Evolutionary conservation across 2,113 vertebrate species (phyloP).

Genomic region (Neolamprologus cancellatus): DNA sequence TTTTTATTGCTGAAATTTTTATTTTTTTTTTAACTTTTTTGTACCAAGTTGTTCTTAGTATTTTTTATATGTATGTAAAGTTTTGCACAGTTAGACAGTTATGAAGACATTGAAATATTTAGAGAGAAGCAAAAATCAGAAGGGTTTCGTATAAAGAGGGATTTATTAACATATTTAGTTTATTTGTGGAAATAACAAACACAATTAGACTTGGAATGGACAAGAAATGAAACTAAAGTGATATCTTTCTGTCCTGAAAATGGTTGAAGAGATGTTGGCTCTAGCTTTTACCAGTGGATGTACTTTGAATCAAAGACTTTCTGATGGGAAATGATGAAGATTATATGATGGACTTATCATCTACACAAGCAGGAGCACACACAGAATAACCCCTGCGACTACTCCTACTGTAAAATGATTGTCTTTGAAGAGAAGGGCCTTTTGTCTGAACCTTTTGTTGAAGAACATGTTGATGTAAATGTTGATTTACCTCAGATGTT

Average conservation of each 20-base stretch:
- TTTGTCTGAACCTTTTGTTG: slow-evolving; percentile 71
- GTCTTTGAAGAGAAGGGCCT: slow-evolving; percentile 75
- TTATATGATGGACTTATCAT: slow-evolving; percentile 9
- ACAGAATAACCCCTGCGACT: neutral
- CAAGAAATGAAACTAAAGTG: neutral
- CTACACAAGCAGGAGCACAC: neutral
- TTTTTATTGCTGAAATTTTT: no score
- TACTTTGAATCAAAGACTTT: slow-evolving; percentile 15
- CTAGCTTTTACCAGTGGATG: slow-evolving; percentile 3
- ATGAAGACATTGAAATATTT: no score
- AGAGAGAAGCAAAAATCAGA: no score
- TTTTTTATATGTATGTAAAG: no score
- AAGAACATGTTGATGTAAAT: slow-evolving; percentile 81
- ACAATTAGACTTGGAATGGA: slow-evolving; percentile 13
- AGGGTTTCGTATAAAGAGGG: slow-evolving; percentile 39
- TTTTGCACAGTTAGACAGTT: no score
- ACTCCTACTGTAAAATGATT: slow-evolving; percentile 48
- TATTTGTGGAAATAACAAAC: slow-evolving; percentile 43
- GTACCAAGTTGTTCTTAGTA: no score
- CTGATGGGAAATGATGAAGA: neutral
- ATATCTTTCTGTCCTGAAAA: slow-evolving; percentile 34
- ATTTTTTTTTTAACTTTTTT: no score
- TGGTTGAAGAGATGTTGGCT: slow-evolving; percentile 19
- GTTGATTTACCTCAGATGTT: slow-evolving; percentile 86
- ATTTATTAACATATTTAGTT: slow-evolving; percentile 55